A percentile compares a stretch with the other conserved stretches of the same genome.
These are phyloP conservation scores for Catalaphyllia jardinei DNA, from an alignment of 64 coral and sea anemone species.

Conservation along the genomic window DNA sequence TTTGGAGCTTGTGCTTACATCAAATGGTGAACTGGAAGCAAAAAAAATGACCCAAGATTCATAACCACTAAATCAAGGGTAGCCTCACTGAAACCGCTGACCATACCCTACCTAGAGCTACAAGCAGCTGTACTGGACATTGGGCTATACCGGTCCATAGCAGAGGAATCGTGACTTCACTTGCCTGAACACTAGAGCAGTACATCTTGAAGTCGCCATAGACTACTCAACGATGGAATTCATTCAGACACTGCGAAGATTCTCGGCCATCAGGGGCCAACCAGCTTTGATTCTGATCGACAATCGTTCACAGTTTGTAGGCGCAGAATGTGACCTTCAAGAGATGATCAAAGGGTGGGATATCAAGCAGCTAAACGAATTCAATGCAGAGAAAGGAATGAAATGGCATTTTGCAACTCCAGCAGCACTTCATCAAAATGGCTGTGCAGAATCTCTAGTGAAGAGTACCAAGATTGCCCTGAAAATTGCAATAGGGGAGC, in stretches of 20 bases:
- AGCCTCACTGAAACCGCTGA: no score
- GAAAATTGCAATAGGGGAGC: no score
- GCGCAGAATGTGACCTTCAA: constrained; percentile 43
- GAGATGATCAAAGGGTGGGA: constrained; percentile 29
- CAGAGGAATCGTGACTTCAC: no score
- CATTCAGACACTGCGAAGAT: constrained; percentile 14
- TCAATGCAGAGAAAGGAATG: constrained; percentile 46
- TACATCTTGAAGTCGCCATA: constrained; percentile 35
- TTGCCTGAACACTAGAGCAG: constrained; percentile 42
- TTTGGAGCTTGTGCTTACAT: no score
- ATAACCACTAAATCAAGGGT: no score
- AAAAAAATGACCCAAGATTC: no score
- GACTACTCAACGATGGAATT: constrained; percentile 46
- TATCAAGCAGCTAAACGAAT: background rate
- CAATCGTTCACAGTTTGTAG: constrained; percentile 53
- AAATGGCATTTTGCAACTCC: constrained; percentile 44
- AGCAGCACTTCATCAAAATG: constrained; percentile 53
- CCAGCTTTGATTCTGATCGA: constrained; percentile 51
- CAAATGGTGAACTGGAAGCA: no score
- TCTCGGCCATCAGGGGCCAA: constrained; percentile 13
- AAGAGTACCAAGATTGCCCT: constrained; percentile 33
- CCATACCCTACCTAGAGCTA: no score
- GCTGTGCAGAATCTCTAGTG: constrained; percentile 32
- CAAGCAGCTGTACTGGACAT: no score
- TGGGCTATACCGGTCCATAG: no score